Conservation (phyloP, 2,888 invertebrate species). For the Lasioglossum leucozonium region DNA sequence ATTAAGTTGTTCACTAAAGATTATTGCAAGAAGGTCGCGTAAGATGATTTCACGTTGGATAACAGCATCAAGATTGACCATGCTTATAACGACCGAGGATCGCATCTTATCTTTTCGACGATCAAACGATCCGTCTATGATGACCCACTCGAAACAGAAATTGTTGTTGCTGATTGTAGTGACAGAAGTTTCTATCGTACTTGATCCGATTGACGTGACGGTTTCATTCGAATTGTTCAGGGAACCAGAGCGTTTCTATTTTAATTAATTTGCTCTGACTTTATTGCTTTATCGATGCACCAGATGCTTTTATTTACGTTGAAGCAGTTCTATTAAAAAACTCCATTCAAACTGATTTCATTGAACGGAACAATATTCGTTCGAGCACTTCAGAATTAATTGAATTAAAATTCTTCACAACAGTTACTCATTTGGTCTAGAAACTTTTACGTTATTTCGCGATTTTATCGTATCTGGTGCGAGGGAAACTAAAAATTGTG, state of each 20-base stretch:
- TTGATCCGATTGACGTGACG: not conserved
- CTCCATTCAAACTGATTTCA: not conserved
- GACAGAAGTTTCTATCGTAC: conserved; percentile 6
- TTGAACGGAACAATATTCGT: not conserved
- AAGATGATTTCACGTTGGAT: too few species aligned
- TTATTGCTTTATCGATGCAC: not conserved
- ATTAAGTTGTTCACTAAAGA: too few species aligned
- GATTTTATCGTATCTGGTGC: not conserved
- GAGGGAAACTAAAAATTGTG: not conserved
- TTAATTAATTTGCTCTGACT: conserved; percentile 4
- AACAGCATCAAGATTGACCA: not conserved
- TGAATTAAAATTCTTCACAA: not conserved
- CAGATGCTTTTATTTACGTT: not conserved
- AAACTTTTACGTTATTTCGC: not conserved
- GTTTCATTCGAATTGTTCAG: not conserved
- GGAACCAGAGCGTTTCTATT: not conserved
- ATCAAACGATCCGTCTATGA: not conserved
- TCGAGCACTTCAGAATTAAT: not conserved
- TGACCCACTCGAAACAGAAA: not conserved
- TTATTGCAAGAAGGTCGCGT: too few species aligned
- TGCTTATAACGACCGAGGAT: not conserved
- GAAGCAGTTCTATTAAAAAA: conserved; percentile 18
- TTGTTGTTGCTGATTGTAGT: not conserved
- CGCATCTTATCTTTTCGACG: not conserved
- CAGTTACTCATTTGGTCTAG: not conserved